These are phyloP conservation scores for Apis mellifera DNA, from an alignment of 1,140 invertebrate genomes.

Conservation along the genomic window DNA sequence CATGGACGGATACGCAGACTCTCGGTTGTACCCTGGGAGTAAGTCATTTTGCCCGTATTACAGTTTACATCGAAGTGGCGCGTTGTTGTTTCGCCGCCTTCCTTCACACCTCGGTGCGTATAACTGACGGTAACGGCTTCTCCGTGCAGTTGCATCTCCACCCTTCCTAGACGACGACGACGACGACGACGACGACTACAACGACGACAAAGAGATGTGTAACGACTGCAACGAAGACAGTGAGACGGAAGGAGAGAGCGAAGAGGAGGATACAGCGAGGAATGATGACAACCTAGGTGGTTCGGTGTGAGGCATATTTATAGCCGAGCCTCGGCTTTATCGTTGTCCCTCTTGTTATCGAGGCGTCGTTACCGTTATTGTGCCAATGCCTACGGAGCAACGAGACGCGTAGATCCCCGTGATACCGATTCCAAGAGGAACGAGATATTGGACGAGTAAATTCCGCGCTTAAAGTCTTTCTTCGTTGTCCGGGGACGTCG, in stretches of 20 bases:
- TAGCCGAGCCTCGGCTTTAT: conserved; percentile 44
- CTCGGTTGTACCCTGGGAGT: background rate
- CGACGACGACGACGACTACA: background rate
- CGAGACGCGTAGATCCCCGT: conserved; percentile 49
- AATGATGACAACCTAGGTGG: conserved; percentile 41
- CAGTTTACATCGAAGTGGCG: conserved; percentile 43
- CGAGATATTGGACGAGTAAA: conserved; percentile 42
- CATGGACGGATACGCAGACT: conserved; percentile 46
- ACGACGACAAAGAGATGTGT: background rate
- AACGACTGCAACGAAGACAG: background rate
- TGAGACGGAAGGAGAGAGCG: background rate
- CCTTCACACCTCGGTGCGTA: conserved; percentile 59
- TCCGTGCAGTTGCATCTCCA: conserved; percentile 34
- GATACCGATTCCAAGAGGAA: conserved; percentile 34
- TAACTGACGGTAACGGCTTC: conserved; percentile 16
- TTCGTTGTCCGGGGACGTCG: conserved; percentile 37
- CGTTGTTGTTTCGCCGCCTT: conserved; percentile 40
- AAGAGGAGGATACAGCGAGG: background rate
- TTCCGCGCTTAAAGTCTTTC: conserved; percentile 40
- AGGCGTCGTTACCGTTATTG: conserved; percentile 61
- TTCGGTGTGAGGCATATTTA: conserved; percentile 50
- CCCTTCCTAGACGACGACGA: conserved; percentile 1
- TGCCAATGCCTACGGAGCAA: conserved; percentile 32
- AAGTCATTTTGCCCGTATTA: conserved; percentile 60
- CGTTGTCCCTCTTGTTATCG: conserved; percentile 57